Base-by-base conservation (phyloP, 2,888 invertebrate species). In the Stegana nigrithorax region DNA sequence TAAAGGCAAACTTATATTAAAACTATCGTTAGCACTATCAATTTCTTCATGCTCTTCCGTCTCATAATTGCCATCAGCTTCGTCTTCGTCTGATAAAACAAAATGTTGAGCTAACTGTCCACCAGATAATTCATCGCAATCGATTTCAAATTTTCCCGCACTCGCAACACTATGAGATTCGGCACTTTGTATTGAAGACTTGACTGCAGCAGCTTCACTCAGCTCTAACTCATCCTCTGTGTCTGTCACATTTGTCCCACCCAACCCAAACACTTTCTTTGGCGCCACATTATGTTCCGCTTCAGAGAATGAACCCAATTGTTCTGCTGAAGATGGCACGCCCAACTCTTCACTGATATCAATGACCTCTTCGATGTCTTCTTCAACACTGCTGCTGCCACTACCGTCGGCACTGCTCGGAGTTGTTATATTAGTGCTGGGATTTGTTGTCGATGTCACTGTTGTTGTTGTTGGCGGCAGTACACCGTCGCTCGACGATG, bases 351-450 rank as follows among this genome's bases (percentile, higher is more conserved):
- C 86, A 58, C 78, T 79, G 12, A 78, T 63, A 55, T 83, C 83
- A 53, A 85, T 76, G 14, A 81, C 81, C 67, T 85, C 84, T 67
- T 84, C 85, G 47, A 85, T 85, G 32, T 84, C 84, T 70, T 86
- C 85, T 64, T 86, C 85, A 44, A 84, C 83, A 67, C 84, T 85
- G 59, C 75, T 81, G 53, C 81, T 83, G 14, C 69, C 69, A 32
- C 53, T 55, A 3, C 32, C 36, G 12, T 19, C 53, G 2, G 19
- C 19, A 42, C 64, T 68, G 21, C 53, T 47, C 14, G 65, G 60
- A 17, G 61, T 47, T 14, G 14, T 67, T 57, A 68, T 67, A 39
- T 65, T 61, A 50, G 68, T 69, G 53, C 44, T 44, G 39, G 14
- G 44, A n/a, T 6, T 21, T 21, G n/a, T 26, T 26, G 21, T 12